Percentiles rank a stretch among this genome's conserved stretches.
Conservation (phyloP, 2,113 vertebrate genomes). For the Butorides virescens region DNA sequence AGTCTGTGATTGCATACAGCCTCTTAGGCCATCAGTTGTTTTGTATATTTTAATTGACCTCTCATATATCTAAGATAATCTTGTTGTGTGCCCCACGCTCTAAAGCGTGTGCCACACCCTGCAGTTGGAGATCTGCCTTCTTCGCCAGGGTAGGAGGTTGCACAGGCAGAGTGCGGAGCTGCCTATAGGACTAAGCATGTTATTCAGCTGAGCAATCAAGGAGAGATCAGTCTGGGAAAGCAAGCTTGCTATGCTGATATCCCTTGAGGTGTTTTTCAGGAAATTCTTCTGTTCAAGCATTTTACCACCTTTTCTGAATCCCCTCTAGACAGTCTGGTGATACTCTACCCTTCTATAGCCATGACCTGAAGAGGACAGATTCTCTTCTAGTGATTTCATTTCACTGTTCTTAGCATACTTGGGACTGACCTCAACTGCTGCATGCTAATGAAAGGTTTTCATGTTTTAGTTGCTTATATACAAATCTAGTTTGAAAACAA, state of each 20-base stretch:
- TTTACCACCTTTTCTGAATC: background rate
- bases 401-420: background rate
- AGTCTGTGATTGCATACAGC: background rate
- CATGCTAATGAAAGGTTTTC: background rate
- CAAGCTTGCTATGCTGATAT: background rate
- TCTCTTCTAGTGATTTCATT: background rate
- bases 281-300: background rate
- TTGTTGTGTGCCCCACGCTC: background rate
- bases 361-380: background rate
- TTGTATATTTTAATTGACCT: background rate
- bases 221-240: background rate
- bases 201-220: background rate
- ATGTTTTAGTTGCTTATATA: background rate
- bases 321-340: background rate
- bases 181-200: background rate
- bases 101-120: background rate
- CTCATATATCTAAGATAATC: background rate
- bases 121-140: background rate
- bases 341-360: background rate
- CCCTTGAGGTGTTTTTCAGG: fast-evolving
- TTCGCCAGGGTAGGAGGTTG: background rate
- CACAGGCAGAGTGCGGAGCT: background rate
- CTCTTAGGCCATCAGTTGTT: background rate
- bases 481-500: background rate
- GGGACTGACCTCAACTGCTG: background rate